Conservation (phyloP, 1,140 invertebrate species). For the Neodiprion lecontei region DNA sequence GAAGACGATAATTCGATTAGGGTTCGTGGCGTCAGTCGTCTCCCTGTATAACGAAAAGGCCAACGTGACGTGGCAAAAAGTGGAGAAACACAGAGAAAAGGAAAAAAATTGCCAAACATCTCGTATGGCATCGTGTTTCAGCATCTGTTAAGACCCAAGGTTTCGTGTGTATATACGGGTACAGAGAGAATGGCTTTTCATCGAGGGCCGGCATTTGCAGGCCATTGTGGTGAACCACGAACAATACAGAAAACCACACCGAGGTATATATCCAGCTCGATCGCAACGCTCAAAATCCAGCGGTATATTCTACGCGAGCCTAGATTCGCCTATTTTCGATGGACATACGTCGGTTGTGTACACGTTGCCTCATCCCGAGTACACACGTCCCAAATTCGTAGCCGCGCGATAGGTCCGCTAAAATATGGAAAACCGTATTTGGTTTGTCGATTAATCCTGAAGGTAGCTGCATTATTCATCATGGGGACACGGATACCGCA, state of each 20-base stretch:
- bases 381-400: conserved; percentile 9
- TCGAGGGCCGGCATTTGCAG: conserved; percentile 53
- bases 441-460: neutral
- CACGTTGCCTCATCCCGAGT: conserved; percentile 4
- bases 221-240: conserved; percentile 56
- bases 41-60: conserved; percentile 15
- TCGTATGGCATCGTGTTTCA: conserved; percentile 48
- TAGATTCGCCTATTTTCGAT: conserved; percentile 3
- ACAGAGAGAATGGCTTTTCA: conserved; percentile 39
- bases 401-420: conserved; percentile 19
- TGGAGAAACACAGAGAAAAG: conserved; percentile 8
- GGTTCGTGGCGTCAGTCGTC: neutral
- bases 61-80: conserved; percentile 10
- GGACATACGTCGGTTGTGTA: conserved; percentile 15
- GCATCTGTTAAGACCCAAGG: conserved; percentile 49
- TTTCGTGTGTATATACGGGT: conserved; percentile 18
- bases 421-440: conserved; percentile 47
- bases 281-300: neutral
- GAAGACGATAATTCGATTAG: neutral
- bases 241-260: conserved; percentile 38
- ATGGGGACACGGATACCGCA: no score
- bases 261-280: conserved; percentile 3
- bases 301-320: neutral
- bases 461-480: conserved; percentile 3
- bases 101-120: conserved; percentile 37